phyloP scores from a whole-genome alignment of 2,888 invertebrate genomes.

The Ornithoptera alexandrae region DNA sequence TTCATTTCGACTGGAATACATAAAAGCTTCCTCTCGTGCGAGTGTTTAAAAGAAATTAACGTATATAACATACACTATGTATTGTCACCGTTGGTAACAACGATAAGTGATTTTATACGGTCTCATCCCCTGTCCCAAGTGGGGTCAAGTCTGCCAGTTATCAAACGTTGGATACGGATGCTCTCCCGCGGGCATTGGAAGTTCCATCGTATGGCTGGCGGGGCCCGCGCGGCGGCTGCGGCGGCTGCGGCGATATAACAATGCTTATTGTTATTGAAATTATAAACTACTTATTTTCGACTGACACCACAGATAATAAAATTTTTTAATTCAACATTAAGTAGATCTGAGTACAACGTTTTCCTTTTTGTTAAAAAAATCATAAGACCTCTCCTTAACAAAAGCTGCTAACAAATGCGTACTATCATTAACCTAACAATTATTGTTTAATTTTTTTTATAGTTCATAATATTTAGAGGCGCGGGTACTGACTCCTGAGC shows the following conservation, averaged over 20 bases:
- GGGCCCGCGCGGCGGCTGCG: constrained; percentile 16
- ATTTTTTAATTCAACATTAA: too few relatives aligned
- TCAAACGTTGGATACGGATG: constrained; percentile 17
- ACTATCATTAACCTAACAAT: too few relatives aligned
- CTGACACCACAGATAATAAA: too few relatives aligned
- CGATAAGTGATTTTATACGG: constrained; percentile 27
- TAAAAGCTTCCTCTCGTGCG: not conserved
- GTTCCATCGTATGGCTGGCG: constrained; percentile 28
- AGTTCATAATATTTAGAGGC: too few relatives aligned
- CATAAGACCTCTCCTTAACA: too few relatives aligned
- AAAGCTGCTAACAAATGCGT: too few relatives aligned
- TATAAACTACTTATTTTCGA: too few relatives aligned
- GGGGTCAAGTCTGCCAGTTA: constrained; percentile 25
- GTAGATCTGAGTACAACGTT: too few relatives aligned
- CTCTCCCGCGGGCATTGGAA: constrained; percentile 12
- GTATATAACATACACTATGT: not conserved
- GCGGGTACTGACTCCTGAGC: too few relatives aligned
- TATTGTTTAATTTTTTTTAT: too few relatives aligned
- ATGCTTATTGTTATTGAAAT: constrained; percentile 12
- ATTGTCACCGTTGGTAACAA: constrained; percentile 9
- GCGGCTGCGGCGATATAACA: constrained; percentile 22
- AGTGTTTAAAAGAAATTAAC: too few relatives aligned
- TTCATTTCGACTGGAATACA: not conserved
- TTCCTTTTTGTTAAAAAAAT: too few relatives aligned
- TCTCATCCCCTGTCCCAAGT: constrained; percentile 25